Evolutionary conservation across 2,888 invertebrate genomes (phyloP), one percentile per base, ranked within the genome.

Genomic region (Heliconius erato): DNA sequence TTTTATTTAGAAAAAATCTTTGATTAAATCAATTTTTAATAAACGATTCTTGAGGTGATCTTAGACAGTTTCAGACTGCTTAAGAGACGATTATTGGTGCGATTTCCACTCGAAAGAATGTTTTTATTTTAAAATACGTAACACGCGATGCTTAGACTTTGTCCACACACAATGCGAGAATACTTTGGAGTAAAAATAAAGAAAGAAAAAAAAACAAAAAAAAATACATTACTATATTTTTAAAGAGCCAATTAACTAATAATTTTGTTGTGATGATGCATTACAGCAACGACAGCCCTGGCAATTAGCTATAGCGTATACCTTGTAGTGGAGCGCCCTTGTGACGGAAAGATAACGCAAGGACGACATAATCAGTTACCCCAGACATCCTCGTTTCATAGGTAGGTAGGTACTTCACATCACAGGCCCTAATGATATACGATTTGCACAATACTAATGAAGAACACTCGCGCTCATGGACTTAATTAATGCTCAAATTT

Each of bases 291-390:
- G 28, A 67, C 65, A 68, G 23, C 78, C 78, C 76, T 82, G 77
- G 72, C n/a, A 26, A 67, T 28, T 63, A 63, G 32, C 59, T 76
- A 40, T 76, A 79, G 28, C 72, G 78, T 68, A 68, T 79, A 82
- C 82, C 79, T 72, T 77, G 80, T 77, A 78, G 80, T 79, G 76
- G 79, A 80, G 79, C 71, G 82, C 79, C 84, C 85, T 86, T 80
- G 85, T 86, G 84, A 85, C 85, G 85, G 85, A 76, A 85, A 85
- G 86, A 86, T 87, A 87, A 86, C 84, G 79, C 83, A 80, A 83
- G 82, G 82, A 82, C 80, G 83, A 79, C 79, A 81, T 82, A 80
- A 80, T 83, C 83, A 79, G 74, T 79, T 78, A 80, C 71, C 63
- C 72, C 80, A 74, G 79, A 83, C 74, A 83, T 81, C 76, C 76